A percentile compares a stretch with the other conserved stretches of the same genome.
phyloP scores from a whole-genome alignment of 2,888 invertebrate species.

The Pseudococcus longispinus region DNA sequence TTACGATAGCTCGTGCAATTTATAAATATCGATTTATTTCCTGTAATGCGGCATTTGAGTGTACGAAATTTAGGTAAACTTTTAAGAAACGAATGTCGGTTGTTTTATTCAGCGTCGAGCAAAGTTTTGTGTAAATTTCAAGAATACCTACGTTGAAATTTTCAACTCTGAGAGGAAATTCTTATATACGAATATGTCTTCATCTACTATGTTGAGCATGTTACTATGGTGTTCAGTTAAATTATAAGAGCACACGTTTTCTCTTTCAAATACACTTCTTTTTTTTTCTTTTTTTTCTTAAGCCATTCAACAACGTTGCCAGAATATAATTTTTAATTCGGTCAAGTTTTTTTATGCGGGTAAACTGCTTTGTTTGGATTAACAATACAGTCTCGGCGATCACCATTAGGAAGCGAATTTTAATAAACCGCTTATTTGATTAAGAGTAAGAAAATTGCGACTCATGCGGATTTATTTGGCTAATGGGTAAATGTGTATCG shows the following conservation, averaged over 20 bases:
- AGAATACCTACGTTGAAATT: neutral
- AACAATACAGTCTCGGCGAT: too few relatives aligned
- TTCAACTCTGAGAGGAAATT: neutral
- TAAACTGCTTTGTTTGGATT: neutral
- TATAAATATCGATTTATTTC: neutral
- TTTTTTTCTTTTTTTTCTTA: neutral
- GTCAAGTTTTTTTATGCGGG: neutral
- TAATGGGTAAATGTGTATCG: neutral
- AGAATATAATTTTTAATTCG: neutral
- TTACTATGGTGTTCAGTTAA: constrained; percentile 42
- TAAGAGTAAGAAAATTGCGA: neutral
- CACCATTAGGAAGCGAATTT: neutral
- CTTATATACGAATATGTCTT: neutral
- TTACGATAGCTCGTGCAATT: neutral
- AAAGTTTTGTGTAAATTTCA: constrained; percentile 21
- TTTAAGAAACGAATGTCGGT: neutral
- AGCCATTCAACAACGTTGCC: constrained; percentile 16
- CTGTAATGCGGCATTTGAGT: neutral
- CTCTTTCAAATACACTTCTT: neutral
- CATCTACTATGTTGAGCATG: constrained; percentile 22
- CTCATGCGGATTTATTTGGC: neutral
- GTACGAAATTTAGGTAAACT: neutral
- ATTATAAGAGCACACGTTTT: constrained; percentile 23
- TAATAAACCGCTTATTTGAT: neutral
- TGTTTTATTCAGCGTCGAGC: constrained; percentile 33